Conservation (phyloP, 2,113 vertebrate genomes). For the Myocastor coypus region DNA sequence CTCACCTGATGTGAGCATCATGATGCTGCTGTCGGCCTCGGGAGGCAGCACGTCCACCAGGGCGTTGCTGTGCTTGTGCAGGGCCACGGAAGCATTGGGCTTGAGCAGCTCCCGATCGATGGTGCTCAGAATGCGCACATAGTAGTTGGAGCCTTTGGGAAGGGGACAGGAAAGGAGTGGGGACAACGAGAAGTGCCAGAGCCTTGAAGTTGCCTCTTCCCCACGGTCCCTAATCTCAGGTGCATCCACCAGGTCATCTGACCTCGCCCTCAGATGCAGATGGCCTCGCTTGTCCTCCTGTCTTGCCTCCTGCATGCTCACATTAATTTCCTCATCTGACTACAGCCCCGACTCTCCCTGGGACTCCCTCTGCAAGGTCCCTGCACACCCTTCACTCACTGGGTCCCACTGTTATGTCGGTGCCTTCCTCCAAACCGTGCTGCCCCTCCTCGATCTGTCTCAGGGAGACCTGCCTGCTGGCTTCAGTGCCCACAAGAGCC, state of each 20-base stretch:
- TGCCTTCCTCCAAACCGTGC: not conserved
- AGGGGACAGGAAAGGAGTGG: no score
- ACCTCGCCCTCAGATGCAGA: not conserved
- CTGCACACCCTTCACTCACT: not conserved
- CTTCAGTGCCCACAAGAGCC: not conserved
- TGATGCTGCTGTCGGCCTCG: slow-evolving; percentile 98
- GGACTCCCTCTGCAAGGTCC: not conserved
- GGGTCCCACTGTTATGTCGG: not conserved
- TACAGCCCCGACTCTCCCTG: not conserved
- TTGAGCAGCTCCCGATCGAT: slow-evolving; percentile 97
- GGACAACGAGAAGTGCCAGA: not conserved
- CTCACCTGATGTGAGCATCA: slow-evolving; percentile 96
- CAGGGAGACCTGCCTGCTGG: not conserved
- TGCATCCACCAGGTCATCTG: accelerated
- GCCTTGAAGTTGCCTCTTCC: no score
- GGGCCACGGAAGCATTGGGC: slow-evolving; percentile 95
- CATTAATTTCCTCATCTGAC: not conserved
- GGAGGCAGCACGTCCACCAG: slow-evolving; percentile 96
- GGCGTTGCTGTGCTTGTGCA: slow-evolving; percentile 98
- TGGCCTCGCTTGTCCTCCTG: not conserved
- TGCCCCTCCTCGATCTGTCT: not conserved
- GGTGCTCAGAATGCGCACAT: slow-evolving; percentile 97
- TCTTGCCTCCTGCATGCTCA: not conserved
- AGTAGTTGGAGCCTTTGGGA: slow-evolving; percentile 94
- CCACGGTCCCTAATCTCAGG: accelerated